Evolutionary conservation across 2,113 vertebrate species (phyloP), one percentile per base, ranked within the genome.

Genomic region (Typhlomys cinereus): DNA sequence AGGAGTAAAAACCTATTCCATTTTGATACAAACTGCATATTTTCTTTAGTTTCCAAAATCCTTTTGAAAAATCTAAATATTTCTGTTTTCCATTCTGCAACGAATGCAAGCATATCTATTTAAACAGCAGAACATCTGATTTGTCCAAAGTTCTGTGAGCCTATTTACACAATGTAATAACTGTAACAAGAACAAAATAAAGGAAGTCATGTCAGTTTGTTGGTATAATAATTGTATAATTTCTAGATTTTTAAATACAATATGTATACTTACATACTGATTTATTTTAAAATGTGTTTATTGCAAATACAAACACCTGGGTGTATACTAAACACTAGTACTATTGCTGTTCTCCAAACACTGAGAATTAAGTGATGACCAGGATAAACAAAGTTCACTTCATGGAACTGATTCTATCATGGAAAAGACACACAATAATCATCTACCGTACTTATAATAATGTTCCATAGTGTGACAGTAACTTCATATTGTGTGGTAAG

Each of bases 161-260:
- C 5, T 95, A 50, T 79, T 76, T 85, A 94, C 13, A 79, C 44
- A 52, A 61, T 84, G 50, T 14, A 69, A 85, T 27, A 88, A 80
- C 78, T 27, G 23, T 59, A 78, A 85, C 11, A 87, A 74, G 7
- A 75, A 64, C 8, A n/a, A 83, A 89, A 82, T 41, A 90, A 88
- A 90, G 25, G 2, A 90, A 92, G 29, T 81, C 34, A 52, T 71
- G 7, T 73, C 12, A 87, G n/a, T 76, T 80, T 92, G 57, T 57
- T 89, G 57, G 25, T 76, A 67, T 59, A 85, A 84, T n/a, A 88
- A 61, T 84, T 88, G 2, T 82, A 31, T 88, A 86, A 85, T 86
- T 90, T 3, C 66, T 85, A 70, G 91, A 88, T 87, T 84, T 87
- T 36, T 90, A 94, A 91, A 76, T 69, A 81, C 7, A 88, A 15